Base-by-base conservation (phyloP, 2,888 invertebrate genomes). In the Alloscopus bannaensis region DNA sequence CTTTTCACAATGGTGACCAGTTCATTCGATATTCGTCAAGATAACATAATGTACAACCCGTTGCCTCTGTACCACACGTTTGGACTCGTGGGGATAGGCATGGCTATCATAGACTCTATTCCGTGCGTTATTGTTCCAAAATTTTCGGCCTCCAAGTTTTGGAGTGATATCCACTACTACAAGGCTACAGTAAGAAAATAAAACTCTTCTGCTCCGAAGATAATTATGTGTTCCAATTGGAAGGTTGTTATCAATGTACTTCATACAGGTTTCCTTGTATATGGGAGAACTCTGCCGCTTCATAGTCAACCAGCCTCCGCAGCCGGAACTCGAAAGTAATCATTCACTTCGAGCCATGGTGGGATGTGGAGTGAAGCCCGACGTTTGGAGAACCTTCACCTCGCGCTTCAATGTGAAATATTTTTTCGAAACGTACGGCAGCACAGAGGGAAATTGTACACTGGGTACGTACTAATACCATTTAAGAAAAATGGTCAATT, bases 201-300 rank as follows among this genome's bases (percentile, higher is more conserved):
- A 52, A 16, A 18, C 4, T 29, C 47, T 47, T 47, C 47, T 47
- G 4, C 13, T n/a, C n/a, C n/a, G n/a, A n/a, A n/a, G n/a, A 16
- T 60, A 60, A 29, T 28, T 60, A 20, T 24, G 11, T 3, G 26
- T 45, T 3, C 3, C 26, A 52, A 52, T 52, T 26, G 4, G 18
- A 45, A 42, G 4, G 18, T 45, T 45, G 22, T 4, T 13, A 18
- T 45, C 24, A 26, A 42, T 16, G 50, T 59, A 31, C 20, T 57
- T 8, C 1, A 28, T 31, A 29, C 13, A 78, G 78, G 26, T 59
- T 1, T 66, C 60, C 29, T 24, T 78, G 20, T 78, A 78, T 22
- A 65, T 78, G 71, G 78, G 78, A 50, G 78, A 78, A 42, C 60
- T 78, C 0, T 71, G 71, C 26, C 70, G 78, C 6, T 78, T 71